phyloP scores from a whole-genome alignment of 1,140 invertebrate genomes.

The Cyclargus thomasi region DNA sequence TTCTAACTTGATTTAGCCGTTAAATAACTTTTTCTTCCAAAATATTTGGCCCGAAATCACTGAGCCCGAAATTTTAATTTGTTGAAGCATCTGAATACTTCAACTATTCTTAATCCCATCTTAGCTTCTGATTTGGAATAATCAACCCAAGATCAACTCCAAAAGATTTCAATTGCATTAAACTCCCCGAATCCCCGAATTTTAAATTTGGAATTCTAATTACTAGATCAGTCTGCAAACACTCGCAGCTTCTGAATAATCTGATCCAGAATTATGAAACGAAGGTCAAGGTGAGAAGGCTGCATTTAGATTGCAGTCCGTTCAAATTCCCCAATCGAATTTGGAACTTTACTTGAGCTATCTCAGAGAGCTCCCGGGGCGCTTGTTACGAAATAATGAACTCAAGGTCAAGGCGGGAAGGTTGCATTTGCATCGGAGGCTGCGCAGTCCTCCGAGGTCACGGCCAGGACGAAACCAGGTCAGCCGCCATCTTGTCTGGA shows the following conservation, averaged over 20 bases:
- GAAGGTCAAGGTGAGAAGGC: not conserved
- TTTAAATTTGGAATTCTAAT: not conserved
- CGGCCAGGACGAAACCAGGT: slow-evolving; percentile 19
- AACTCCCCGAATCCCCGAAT: not conserved
- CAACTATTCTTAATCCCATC: not conserved
- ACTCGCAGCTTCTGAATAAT: not conserved
- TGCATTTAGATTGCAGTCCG: not conserved
- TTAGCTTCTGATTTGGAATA: not conserved
- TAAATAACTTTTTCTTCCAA: not conserved
- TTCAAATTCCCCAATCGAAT: not conserved
- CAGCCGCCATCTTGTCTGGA: slow-evolving; percentile 13
- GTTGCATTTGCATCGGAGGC: not conserved
- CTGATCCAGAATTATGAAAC: not conserved
- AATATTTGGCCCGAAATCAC: too few relatives aligned
- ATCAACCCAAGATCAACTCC: not conserved
- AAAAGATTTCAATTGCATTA: not conserved
- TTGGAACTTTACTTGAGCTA: not conserved
- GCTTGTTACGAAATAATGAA: not conserved
- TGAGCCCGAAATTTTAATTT: too few relatives aligned
- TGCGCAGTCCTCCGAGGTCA: slow-evolving; percentile 1
- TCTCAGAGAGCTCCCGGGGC: too few relatives aligned
- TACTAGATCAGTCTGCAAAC: not conserved
- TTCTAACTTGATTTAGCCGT: not conserved
- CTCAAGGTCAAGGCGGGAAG: not conserved
- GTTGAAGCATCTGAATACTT: not conserved